These are phyloP conservation scores for Apomyelois bistriatella DNA, from an alignment of 2,888 invertebrate species.

Conservation along the genomic window DNA sequence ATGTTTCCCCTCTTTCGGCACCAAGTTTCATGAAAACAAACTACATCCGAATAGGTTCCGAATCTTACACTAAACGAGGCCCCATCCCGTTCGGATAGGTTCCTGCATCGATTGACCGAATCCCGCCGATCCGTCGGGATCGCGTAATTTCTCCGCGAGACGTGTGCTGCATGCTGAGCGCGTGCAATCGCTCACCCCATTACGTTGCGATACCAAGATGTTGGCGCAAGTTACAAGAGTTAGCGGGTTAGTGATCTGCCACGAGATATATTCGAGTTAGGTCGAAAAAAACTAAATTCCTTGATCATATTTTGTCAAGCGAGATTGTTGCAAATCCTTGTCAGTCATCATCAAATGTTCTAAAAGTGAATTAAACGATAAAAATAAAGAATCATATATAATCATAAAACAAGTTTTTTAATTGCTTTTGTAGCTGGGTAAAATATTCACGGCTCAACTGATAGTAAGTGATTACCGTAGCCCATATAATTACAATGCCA, in stretches of 20 bases:
- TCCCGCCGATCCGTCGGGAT: constrained; percentile 59
- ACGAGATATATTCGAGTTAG: background rate
- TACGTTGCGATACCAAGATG: constrained; percentile 42
- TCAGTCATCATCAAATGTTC: no score
- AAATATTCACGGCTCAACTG: no score
- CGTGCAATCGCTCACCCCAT: constrained; percentile 65
- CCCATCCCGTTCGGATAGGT: constrained; percentile 25
- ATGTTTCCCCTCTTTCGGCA: background rate
- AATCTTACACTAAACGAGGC: constrained; percentile 14
- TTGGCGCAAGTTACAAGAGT: constrained; percentile 14
- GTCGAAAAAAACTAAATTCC: no score
- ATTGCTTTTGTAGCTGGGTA: no score
- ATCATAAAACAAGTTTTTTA: no score
- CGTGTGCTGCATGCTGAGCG: constrained; percentile 65
- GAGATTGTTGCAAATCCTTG: no score
- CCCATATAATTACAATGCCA: no score
- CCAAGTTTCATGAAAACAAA: background rate
- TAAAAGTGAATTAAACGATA: no score
- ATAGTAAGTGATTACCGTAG: no score
- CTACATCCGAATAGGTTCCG: background rate
- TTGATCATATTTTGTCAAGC: no score
- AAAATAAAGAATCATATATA: no score
- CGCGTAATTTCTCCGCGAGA: constrained; percentile 69
- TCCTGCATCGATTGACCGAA: constrained; percentile 71
- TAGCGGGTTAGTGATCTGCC: no score